These are phyloP conservation scores for Epinephelus moara DNA, from an alignment of 2,113 vertebrate genomes.

Conservation along the genomic window DNA sequence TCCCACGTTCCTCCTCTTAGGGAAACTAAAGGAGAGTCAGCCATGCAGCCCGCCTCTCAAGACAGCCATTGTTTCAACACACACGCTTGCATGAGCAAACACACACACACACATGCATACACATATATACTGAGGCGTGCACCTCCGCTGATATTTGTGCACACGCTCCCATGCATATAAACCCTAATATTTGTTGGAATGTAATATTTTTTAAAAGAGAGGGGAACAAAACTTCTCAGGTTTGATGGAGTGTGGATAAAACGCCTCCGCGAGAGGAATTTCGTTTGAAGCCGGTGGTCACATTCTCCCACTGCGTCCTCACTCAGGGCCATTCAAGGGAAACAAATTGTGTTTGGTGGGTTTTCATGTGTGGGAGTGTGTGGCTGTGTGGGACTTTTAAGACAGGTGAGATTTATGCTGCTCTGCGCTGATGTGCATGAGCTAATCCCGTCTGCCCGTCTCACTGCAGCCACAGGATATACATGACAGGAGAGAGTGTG, in stretches of 20 bases:
- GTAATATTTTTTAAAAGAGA: slow-evolving; percentile 23
- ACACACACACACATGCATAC: slow-evolving; percentile 42
- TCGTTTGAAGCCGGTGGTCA: slow-evolving; percentile 47
- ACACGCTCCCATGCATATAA: slow-evolving; percentile 8
- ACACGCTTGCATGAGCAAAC: slow-evolving; percentile 67
- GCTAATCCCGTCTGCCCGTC: slow-evolving; percentile 37
- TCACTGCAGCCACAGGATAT: slow-evolving; percentile 41
- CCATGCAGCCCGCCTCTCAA: slow-evolving; percentile 78
- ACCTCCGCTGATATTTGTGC: slow-evolving; percentile 32
- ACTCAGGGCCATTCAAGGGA: slow-evolving; percentile 20
- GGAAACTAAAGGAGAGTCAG: slow-evolving; percentile 80
- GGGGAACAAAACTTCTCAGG: neutral
- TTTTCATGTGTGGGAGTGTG: slow-evolving; percentile 19
- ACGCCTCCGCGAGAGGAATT: slow-evolving; percentile 13
- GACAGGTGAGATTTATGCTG: slow-evolving; percentile 46
- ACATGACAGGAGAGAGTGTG: slow-evolving; percentile 32
- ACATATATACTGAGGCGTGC: neutral
- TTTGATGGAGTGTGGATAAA: slow-evolving; percentile 34
- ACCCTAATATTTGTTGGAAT: neutral
- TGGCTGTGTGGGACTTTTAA: slow-evolving; percentile 8
- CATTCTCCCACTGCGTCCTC: slow-evolving; percentile 36
- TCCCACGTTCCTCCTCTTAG: slow-evolving; percentile 84
- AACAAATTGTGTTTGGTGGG: slow-evolving; percentile 48
- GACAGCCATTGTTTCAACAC: slow-evolving; percentile 73
- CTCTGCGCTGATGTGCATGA: slow-evolving; percentile 28